These are phyloP conservation scores for Euphonia xanthogaster DNA, from an alignment of 2,797 vertebrate genomes.

Conservation along the genomic window DNA sequence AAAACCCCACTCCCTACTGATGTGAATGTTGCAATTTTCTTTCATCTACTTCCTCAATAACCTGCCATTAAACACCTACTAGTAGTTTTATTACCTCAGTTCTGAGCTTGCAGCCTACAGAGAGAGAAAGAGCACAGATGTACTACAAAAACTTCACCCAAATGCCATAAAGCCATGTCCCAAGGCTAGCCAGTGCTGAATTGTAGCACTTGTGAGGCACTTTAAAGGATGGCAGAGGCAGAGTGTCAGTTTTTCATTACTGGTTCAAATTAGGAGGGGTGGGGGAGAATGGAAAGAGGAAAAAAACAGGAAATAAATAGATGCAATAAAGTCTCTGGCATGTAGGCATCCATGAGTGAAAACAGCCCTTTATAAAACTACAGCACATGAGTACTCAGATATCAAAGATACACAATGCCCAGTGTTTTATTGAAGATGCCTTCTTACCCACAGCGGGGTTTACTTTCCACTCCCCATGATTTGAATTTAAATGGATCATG, in stretches of 20 bases:
- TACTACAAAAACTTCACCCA: slow-evolving; percentile 42
- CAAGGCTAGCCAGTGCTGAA: slow-evolving; percentile 32
- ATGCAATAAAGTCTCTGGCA: slow-evolving; percentile 59
- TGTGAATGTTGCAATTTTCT: slow-evolving; percentile 68
- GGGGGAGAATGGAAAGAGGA: background rate
- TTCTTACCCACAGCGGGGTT: slow-evolving; percentile 32
- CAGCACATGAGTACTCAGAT: background rate
- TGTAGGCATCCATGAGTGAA: slow-evolving; percentile 58
- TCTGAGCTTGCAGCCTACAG: slow-evolving; percentile 52
- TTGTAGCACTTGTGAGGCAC: slow-evolving; percentile 50
- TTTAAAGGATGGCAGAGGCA: slow-evolving; percentile 21
- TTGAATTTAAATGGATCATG: slow-evolving; percentile 55
- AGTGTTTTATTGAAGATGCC: slow-evolving; percentile 16
- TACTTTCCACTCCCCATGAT: slow-evolving; percentile 41
- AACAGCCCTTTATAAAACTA: slow-evolving; percentile 43
- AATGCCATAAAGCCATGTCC: slow-evolving; percentile 53
- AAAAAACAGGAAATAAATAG: slow-evolving; percentile 66
- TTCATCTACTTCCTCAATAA: slow-evolving; percentile 74
- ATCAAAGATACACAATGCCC: slow-evolving; percentile 21
- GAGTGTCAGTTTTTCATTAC: slow-evolving; percentile 55
- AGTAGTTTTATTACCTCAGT: slow-evolving; percentile 73
- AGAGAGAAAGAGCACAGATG: slow-evolving; percentile 41
- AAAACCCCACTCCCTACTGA: slow-evolving; percentile 51
- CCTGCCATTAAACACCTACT: slow-evolving; percentile 79
- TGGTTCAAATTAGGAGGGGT: slow-evolving; percentile 51